Evolutionary conservation across 2,113 vertebrate genomes (phyloP), one percentile per base, ranked within the genome.

Genomic region (Alligator sinensis): DNA sequence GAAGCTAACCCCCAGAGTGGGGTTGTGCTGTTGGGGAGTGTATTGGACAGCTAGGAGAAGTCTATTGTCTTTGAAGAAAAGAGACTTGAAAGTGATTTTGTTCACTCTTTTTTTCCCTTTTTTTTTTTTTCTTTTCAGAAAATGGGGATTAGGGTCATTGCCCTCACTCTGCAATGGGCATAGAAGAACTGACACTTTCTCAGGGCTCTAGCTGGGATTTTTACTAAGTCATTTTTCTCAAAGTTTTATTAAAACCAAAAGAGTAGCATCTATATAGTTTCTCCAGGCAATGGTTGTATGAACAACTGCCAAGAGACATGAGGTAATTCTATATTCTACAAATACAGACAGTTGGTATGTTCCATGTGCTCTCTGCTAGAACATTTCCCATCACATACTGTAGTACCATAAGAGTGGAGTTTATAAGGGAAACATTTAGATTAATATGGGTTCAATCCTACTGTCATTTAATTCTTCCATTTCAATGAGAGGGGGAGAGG

Each of bases 331-430:
- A 17, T 79, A 75, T 38, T 88, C 89, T 88, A 62, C 60, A 60
- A 58, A 72, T 34, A 34, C 14, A 72, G 76, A 25, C 58, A 70
- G 79, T 70, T 90, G 90, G 80, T 79, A 24, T 54, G 77, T 54
- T 87, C 70, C 61, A 63, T 86, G 21, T 34, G 82, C 89, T 86
- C 80, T 95, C 88, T 90, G 93, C 96, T 94, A 78, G 55, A 95
- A 77, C 77, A 91, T 80, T 95, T 88, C 70, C 94, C 84, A 77
- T 77, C 90, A 84, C 75, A 91, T 87, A 3, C 78, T 94, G 63
- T 94, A 91, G 92, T 90, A 95, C 90, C 78, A 94, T 96, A 97
- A 96, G 90, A 60, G 24, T 88, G 85, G 82, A 90, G 95, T 97
- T 81, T 96, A 91, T 86, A 70, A 16, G 59, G 27, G 47, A 82